Evolutionary conservation across 2,113 vertebrate species (phyloP).

Genomic region (Romanogobio albipinnatus): DNA sequence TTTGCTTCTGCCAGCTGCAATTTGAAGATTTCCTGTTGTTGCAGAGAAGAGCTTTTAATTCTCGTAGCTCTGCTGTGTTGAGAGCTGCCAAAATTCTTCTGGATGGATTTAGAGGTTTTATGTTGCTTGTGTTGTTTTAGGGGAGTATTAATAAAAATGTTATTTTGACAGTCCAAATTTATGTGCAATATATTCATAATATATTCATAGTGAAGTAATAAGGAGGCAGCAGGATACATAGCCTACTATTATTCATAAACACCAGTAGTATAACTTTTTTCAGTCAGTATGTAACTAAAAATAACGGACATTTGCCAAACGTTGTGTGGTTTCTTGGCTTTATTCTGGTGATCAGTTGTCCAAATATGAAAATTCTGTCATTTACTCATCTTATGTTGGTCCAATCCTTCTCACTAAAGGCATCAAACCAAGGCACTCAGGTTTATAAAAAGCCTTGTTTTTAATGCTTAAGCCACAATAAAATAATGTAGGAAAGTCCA

Average conservation of each 20-base stretch:
- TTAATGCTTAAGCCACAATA: no score
- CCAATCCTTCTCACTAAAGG: neutral
- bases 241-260: neutral
- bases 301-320: neutral
- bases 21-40: constrained; percentile 49
- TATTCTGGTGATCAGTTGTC: neutral
- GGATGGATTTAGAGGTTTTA: neutral
- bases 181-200: neutral
- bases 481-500: no score
- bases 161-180: neutral
- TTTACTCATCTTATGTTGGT: neutral
- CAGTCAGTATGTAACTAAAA: neutral
- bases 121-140: neutral
- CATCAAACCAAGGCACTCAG: no score
- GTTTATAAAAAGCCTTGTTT: no score
- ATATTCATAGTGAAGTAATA: neutral
- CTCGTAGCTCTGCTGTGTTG: neutral
- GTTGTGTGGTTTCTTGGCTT: neutral
- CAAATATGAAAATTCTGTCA: neutral
- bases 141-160: no score
- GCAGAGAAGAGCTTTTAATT: constrained; percentile 16
- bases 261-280: neutral
- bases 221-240: neutral
- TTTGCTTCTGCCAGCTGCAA: constrained; percentile 43
- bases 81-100: neutral